Percentiles rank a stretch among this genome's conserved stretches.
Evolutionary conservation across 2,113 vertebrate genomes (phyloP).

Genomic region (Stigmatopora nigra): DNA sequence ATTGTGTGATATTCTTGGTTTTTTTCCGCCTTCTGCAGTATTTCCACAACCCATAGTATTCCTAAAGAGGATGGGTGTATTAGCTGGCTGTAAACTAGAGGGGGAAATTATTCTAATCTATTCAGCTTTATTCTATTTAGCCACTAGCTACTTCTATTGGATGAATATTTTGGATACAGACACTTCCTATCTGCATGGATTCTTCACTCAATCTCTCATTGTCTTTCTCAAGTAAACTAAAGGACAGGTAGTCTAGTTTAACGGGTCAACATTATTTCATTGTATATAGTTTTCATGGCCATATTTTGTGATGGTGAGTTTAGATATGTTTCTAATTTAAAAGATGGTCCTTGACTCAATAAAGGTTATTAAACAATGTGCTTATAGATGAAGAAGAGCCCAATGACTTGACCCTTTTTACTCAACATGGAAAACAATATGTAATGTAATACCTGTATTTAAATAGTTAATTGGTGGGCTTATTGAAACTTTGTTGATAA

Average conservation of each 20-base stretch:
- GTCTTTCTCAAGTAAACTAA: no score
- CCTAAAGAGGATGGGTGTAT: conserved; percentile 38
- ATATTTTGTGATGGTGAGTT: neutral
- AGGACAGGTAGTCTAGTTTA: no score
- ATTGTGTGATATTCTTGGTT: conserved; percentile 20
- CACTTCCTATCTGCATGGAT: neutral
- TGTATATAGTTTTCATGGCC: neutral
- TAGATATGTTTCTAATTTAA: neutral
- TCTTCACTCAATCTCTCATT: neutral
- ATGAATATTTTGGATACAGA: conserved; percentile 5
- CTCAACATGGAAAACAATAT: neutral
- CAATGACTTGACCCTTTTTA: neutral
- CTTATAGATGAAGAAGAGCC: no score
- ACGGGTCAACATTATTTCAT: neutral
- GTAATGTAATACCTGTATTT: neutral
- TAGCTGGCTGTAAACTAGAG: conserved; percentile 2
- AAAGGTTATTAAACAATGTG: neutral
- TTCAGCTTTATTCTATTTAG: neutral
- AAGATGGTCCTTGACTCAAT: neutral
- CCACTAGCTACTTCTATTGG: neutral
- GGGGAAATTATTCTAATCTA: neutral
- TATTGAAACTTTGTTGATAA: neutral
- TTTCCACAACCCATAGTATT: conserved; percentile 30
- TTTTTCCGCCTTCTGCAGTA: conserved; percentile 25
- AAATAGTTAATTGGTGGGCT: neutral